These are phyloP conservation scores for Lordiphosa mommai DNA, from an alignment of 1,140 invertebrate species.

Conservation along the genomic window DNA sequence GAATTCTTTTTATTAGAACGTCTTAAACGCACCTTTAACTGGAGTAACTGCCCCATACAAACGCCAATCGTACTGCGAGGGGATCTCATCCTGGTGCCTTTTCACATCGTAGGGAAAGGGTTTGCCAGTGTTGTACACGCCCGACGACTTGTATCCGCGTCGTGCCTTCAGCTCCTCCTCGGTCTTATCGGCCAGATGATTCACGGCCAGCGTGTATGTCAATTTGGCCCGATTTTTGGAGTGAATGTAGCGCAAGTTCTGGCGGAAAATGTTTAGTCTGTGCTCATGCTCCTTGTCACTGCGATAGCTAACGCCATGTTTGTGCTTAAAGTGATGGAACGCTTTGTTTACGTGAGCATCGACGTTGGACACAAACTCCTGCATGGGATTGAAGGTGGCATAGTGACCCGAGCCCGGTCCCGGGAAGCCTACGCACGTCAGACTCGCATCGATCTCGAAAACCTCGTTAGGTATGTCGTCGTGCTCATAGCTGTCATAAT, in stretches of 20 bases:
- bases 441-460: conserved; percentile 85
- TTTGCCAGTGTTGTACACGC: conserved; percentile 86
- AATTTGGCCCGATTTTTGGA: conserved; percentile 90
- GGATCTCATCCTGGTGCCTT: conserved; percentile 80
- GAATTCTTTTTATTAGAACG: background rate
- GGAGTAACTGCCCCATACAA: conserved; percentile 95
- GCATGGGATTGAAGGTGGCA: conserved; percentile 95
- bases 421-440: conserved; percentile 90
- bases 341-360: conserved; percentile 88
- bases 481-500: conserved; percentile 88
- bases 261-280: conserved; percentile 90
- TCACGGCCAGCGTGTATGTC: conserved; percentile 88
- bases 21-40: conserved; percentile 86
- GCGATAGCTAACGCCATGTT: conserved; percentile 87
- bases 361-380: conserved; percentile 89
- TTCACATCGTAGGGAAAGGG: conserved; percentile 82
- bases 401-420: conserved; percentile 90
- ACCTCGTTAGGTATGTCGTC: conserved; percentile 85
- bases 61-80: conserved; percentile 92
- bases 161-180: conserved; percentile 89
- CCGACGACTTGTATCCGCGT: conserved; percentile 86
- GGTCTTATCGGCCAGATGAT: conserved; percentile 93
- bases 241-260: conserved; percentile 93
- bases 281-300: conserved; percentile 84
- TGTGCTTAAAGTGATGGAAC: conserved; percentile 88